phyloP scores from a whole-genome alignment of 2,888 invertebrate genomes.

The Campaea margaritaria region DNA sequence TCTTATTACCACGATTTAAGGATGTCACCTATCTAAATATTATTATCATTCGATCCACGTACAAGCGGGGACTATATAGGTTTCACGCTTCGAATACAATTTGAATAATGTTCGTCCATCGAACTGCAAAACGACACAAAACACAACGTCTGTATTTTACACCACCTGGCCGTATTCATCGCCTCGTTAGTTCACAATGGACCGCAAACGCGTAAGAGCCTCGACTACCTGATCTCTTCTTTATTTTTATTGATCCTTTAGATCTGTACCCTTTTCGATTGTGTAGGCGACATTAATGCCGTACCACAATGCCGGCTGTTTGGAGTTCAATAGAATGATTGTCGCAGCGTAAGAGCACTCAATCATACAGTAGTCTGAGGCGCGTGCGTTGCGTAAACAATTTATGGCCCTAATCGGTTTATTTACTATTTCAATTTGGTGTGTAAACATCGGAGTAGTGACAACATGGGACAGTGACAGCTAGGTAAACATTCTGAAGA shows the following conservation, averaged over 20 bases:
- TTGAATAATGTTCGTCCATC: constrained; percentile 79
- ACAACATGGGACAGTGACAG: constrained; percentile 44
- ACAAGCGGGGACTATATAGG: constrained; percentile 72
- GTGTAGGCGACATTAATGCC: constrained; percentile 71
- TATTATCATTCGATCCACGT: constrained; percentile 75
- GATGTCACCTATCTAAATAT: constrained; percentile 42
- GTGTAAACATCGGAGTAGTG: constrained; percentile 55
- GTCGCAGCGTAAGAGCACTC: constrained; percentile 60
- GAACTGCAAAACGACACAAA: constrained; percentile 73
- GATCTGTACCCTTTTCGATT: constrained; percentile 50
- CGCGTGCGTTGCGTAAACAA: constrained; percentile 66
- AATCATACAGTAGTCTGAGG: constrained; percentile 48
- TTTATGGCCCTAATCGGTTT: constrained; percentile 57
- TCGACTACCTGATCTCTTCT: constrained; percentile 66
- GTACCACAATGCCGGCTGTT: constrained; percentile 70
- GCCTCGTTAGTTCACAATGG: constrained; percentile 77
- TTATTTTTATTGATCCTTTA: constrained; percentile 57
- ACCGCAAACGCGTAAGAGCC: constrained; percentile 60
- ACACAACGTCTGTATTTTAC: constrained; percentile 50
- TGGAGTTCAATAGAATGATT: constrained; percentile 51
- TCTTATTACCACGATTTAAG: constrained; percentile 37
- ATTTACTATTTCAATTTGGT: constrained; percentile 67
- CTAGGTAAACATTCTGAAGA: constrained; percentile 51
- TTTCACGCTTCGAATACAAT: constrained; percentile 81
- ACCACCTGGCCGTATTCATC: constrained; percentile 73